Base-by-base conservation (phyloP, 2,113 vertebrate genomes). In the Dendropsophus ebraccatus region DNA sequence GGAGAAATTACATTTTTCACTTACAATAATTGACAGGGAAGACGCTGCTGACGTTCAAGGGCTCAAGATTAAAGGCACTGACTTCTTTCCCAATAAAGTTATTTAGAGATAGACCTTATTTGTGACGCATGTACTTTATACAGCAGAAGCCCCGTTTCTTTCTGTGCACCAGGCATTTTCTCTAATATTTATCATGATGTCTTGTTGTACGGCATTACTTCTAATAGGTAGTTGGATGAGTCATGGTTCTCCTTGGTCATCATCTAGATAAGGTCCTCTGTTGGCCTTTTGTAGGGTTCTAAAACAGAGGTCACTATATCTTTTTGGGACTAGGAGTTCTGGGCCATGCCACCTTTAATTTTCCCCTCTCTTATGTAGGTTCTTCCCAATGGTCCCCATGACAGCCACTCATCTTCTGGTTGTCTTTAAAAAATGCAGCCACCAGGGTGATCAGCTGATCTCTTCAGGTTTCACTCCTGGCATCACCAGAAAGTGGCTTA, bases 41-140 rank as follows among this genome's bases (percentile, higher is more conserved):
- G 87, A 88, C 21, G 11, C 73, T 82, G 89, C 90, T 90, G 87
- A 90, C 88, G 87, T 82, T 30, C 74, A 32, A 54, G 41, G 81
- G 65, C 65, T 35, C 45, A 70, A 30, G 81, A 82, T 82, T 82
- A 82, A 82, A 82, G 81, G 4, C 25, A 37, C 67, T 2, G 41
- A 19, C 9, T 19, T 69, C 32, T 82, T 17, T 41, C 25, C 14
- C 58, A 78, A 37, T 79, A 60, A 60, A 60, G 52, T 19, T 32
- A 37, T 58, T 78, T n/a, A 80, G n/a, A n/a, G 45, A 60, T 21
- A 65, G 35, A 17, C 58, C 78, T 45, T 47, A 5, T 17, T 65
- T n/a, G 12, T 81, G 78, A 62, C 56, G 56, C 50, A 65, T 62
- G 78, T 47, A 45, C 17, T 37, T 62, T 25, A 16, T 37, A 25